Evolutionary conservation across 2,888 invertebrate species (phyloP).

Genomic region (Diarsia rubi): DNA sequence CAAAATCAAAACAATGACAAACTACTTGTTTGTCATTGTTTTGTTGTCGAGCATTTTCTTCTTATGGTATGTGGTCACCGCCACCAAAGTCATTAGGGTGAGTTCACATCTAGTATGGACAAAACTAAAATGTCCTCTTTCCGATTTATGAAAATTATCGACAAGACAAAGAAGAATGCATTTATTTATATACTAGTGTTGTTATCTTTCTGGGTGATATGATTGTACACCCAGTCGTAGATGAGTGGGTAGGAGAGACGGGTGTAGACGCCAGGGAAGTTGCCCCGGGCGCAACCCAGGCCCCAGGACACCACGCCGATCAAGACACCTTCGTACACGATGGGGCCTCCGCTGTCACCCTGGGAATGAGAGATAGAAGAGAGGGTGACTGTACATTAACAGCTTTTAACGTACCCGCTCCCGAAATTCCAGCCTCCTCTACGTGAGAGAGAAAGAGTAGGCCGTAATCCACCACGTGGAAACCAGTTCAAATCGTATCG

Average conservation of each 20-base stretch:
- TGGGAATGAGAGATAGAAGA: constrained; percentile 59
- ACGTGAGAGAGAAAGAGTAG: not conserved
- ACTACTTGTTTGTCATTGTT: too few relatives aligned
- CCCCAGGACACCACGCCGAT: constrained; percentile 90
- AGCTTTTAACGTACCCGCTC: not conserved
- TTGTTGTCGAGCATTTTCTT: too few relatives aligned
- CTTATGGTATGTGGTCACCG: too few relatives aligned
- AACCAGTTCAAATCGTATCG: not conserved
- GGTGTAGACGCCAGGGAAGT: constrained; percentile 89
- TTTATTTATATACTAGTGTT: constrained; percentile 58
- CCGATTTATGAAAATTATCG: not conserved
- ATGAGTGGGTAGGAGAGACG: constrained; percentile 81
- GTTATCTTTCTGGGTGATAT: constrained; percentile 73
- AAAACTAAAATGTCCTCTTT: too few relatives aligned
- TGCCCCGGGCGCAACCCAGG: constrained; percentile 87
- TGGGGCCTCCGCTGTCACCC: constrained; percentile 90
- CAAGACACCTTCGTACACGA: constrained; percentile 84
- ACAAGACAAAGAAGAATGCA: not conserved
- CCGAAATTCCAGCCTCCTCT: not conserved
- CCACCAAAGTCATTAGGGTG: too few relatives aligned
- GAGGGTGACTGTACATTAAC: not conserved
- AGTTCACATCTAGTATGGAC: too few relatives aligned
- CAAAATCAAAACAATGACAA: too few relatives aligned
- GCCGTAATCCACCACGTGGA: not conserved
- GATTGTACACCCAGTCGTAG: constrained; percentile 83